Evolutionary conservation across 2,888 invertebrate species (phyloP), one percentile per base, ranked within the genome.

Genomic region (Polymixis flavicincta): DNA sequence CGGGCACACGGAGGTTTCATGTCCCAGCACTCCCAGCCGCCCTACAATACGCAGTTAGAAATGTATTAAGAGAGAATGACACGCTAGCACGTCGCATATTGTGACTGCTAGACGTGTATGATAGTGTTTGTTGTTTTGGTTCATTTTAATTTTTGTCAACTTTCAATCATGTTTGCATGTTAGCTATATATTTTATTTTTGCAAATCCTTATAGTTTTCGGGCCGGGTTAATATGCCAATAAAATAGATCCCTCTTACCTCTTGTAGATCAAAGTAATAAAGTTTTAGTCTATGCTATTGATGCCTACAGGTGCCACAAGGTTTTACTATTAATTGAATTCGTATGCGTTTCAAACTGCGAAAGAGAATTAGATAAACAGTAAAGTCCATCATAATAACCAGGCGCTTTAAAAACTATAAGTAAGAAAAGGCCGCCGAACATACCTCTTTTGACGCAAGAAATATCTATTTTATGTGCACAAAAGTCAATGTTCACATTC

Each of bases 81-180:
- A 7, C 68, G 28, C 14, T 45, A n/a, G 55, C n/a, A 22, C 17
- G 68, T 69, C 68, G 71, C 71, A 69, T 45, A 74, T 78, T 74
- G 78, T 74, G 59, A 52, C 65, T 74, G 32, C 64, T 52, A n/a
- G 28, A 14, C 17, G 45, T 55, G 25, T 37, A 37, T 42, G 19
- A 22, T 76, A 14, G 32, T 37, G 14, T 66, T 72, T 25, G n/a
- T 42, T 48, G 48, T 80, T 68, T 70, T 60, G 22, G 22, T 67
- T 63, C 3, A 55, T 65, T 73, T 45, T 71, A 54, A 64, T 78
- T 71, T 32, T 59, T 67, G 57, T 70, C 13, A 63, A 60, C 14
- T 45, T 67, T 64, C 32, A 76, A 79, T 76, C 80, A 80, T 80
- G 79, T 59, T 68, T 71, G 59, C 50, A 71, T 59, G 50, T 59